Evolutionary conservation across 1,140 invertebrate species (phyloP).

Genomic region (Thereuonema tuberculata): DNA sequence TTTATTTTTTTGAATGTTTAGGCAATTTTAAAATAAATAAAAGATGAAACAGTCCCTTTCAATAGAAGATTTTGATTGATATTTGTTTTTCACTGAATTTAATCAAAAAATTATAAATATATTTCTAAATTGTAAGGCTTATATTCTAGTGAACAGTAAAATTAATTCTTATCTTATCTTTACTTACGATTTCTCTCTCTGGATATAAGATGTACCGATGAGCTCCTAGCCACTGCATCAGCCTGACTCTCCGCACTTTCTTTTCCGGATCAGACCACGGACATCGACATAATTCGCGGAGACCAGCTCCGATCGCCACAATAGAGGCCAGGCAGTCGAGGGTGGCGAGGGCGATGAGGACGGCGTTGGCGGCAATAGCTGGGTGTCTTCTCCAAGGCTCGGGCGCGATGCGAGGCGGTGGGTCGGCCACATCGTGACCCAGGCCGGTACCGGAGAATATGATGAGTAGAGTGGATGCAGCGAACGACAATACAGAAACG

Average conservation of each 20-base stretch:
- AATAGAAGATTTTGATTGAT: too few species aligned
- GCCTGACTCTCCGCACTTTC: background rate
- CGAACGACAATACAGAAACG: constrained; percentile 17
- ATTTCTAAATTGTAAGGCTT: too few species aligned
- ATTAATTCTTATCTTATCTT: too few species aligned
- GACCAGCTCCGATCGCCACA: background rate
- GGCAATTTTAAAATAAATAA: too few species aligned
- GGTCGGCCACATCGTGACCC: constrained; percentile 14
- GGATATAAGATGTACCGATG: background rate
- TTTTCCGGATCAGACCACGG: background rate
- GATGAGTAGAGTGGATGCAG: constrained; percentile 20
- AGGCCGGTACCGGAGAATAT: constrained; percentile 23
- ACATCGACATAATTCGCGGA: background rate
- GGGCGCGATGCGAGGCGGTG: constrained; percentile 6
- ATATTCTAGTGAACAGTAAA: too few species aligned
- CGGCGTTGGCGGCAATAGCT: constrained; percentile 17
- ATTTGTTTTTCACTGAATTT: too few species aligned
- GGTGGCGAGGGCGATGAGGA: constrained; percentile 11
- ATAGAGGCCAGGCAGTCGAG: constrained; percentile 10
- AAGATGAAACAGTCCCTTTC: too few species aligned
- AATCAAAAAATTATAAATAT: too few species aligned
- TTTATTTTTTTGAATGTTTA: too few species aligned
- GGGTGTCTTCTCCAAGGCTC: constrained; percentile 13
- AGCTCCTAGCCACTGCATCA: background rate
- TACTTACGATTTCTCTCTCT: too few species aligned